These are phyloP conservation scores for Hyalella azteca DNA, from an alignment of 2,888 invertebrate genomes.

Conservation along the genomic window DNA sequence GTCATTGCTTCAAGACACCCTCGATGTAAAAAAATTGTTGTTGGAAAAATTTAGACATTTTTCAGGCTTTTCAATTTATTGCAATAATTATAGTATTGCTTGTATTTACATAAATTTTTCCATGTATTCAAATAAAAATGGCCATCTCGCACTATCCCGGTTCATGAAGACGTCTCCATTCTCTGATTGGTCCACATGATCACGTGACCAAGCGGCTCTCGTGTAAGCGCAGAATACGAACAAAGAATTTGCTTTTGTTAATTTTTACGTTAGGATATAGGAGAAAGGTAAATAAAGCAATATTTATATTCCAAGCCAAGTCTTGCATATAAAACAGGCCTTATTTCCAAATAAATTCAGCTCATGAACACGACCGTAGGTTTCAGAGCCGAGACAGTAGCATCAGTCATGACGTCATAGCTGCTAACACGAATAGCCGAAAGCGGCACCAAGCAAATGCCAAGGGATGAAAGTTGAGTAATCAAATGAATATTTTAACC, in stretches of 20 bases:
- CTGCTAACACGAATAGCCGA: slow-evolving; percentile 9
- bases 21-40: background rate
- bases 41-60: too few relatives aligned
- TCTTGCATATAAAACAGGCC: too few relatives aligned
- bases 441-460: too few relatives aligned
- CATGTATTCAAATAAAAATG: slow-evolving; percentile 25
- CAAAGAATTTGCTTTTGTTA: background rate
- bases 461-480: too few relatives aligned
- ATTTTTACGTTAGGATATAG: background rate
- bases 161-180: background rate
- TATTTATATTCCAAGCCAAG: too few relatives aligned
- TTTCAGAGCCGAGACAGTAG: background rate
- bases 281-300: background rate
- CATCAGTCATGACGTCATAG: slow-evolving; percentile 18
- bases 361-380: slow-evolving; percentile 14
- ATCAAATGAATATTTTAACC: too few relatives aligned
- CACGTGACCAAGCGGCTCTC: slow-evolving; percentile 34
- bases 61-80: too few relatives aligned
- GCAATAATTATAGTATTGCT: too few relatives aligned
- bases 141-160: slow-evolving; percentile 31
- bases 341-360: background rate
- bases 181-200: background rate
- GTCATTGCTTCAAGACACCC: background rate
- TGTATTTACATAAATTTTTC: too few relatives aligned
- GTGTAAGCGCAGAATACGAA: background rate